Evolutionary conservation across 2,113 vertebrate genomes (phyloP).

Genomic region (Gnathonemus echidnorhynchus): DNA sequence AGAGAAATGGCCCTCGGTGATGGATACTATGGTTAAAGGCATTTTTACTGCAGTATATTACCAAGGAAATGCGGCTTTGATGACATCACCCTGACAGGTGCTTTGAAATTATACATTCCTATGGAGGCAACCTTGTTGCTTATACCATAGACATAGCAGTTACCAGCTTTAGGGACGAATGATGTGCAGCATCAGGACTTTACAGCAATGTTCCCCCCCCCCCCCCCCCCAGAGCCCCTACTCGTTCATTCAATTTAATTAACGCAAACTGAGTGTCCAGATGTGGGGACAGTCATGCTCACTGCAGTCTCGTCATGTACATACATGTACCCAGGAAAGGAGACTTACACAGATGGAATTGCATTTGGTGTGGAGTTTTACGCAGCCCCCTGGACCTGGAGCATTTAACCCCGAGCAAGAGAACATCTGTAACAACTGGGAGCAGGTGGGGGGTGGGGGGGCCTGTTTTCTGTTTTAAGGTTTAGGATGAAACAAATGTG

Average conservation of each 20-base stretch:
- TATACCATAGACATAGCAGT: background rate
- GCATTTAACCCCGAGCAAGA: background rate
- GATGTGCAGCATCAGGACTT: background rate
- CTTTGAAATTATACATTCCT: background rate
- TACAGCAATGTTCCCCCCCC: background rate
- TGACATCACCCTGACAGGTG: background rate
- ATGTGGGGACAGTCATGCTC: background rate
- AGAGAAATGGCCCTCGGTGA: background rate
- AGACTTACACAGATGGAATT: background rate
- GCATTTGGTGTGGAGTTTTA: background rate
- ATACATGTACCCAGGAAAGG: background rate
- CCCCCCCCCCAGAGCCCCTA: background rate
- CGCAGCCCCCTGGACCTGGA: background rate
- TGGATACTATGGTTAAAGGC: background rate
- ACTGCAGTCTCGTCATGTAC: background rate
- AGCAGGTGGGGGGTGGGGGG: background rate
- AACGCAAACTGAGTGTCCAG: background rate
- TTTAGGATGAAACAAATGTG: slow-evolving; percentile 55
- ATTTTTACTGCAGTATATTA: background rate
- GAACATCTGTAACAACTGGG: background rate
- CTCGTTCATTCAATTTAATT: background rate
- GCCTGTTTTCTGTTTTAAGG: background rate
- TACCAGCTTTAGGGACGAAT: background rate
- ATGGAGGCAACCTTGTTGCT: background rate
- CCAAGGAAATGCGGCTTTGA: background rate